Evolutionary conservation across 2,797 vertebrate genomes (phyloP).

Genomic region (Silurus aristotelis): DNA sequence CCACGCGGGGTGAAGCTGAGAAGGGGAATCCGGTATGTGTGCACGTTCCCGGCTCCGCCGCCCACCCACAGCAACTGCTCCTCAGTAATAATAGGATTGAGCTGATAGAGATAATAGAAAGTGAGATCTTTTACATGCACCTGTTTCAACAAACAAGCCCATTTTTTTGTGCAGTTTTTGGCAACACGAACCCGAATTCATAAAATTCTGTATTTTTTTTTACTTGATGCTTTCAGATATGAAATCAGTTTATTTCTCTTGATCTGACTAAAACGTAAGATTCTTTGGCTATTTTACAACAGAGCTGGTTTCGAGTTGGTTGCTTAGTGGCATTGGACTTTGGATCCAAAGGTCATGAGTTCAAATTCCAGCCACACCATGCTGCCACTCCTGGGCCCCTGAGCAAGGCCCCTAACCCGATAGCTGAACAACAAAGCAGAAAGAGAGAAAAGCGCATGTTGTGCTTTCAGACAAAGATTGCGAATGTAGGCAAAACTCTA

Average conservation of each 20-base stretch:
- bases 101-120: conserved; percentile 61
- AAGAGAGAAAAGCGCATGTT: no score
- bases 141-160: background rate
- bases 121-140: background rate
- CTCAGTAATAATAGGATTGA: conserved; percentile 77
- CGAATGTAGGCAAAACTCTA: no score
- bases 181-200: no score
- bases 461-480: no score
- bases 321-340: no score
- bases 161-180: background rate
- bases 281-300: background rate
- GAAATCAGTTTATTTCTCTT: background rate
- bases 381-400: no score
- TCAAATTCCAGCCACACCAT: no score
- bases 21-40: conserved; percentile 83
- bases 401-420: no score
- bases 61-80: conserved; percentile 88
- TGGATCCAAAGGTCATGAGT: no score
- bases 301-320: background rate
- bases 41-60: conserved; percentile 74
- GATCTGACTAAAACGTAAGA: background rate
- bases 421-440: no score
- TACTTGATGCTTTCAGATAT: background rate
- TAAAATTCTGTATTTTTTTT: background rate
- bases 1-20: conserved; percentile 77